Base-by-base conservation (phyloP, 2,797 vertebrate species). In the Anguilla obscura region DNA sequence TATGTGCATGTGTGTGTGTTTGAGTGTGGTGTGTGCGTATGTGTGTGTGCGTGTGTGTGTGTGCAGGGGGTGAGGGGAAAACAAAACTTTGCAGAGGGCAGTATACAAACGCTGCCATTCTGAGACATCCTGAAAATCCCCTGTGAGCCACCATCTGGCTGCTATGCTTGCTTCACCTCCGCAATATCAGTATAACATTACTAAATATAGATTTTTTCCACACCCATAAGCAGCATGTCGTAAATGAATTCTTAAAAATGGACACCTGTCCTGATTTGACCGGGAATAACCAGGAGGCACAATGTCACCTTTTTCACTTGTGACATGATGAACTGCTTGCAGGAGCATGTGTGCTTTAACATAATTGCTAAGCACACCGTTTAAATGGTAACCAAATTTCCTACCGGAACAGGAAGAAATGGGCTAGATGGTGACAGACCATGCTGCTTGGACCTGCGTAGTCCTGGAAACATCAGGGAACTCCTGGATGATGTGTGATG, bases 21-120 rank as follows among this genome's bases (percentile, higher is more conserved):
- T 45, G 40, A 45, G 40, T 45, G 40, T 45, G 40, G 40, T 45
- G 40, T 45, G 40, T 45, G 40, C 40, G 40, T 45, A 5, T 16
- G 54, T 56, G 54, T 56, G 54, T 56, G 40, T 45, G 30, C 50
- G n/a, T 71, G 48, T 30, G 69, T 12, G 27, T 18, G 86, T 36
- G 58, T 21, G 52, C 69, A 71, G 69, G n/a, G 27, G 69, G n/a
- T 2, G 69, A 71, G 91, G 92, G 50, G 63, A 88, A 82, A 91
- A 45, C 40, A 91, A 87, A 92, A 92, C 93, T 94, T 93, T 92
- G 93, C 91, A 91, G 90, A 94, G 92, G 93, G 92, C 93, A 93
- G 94, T 95, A 95, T 96, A 94, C 95, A 95, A 94, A 95, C 93
- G 95, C 93, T 95, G 94, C 94, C 94, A 92, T 94, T 91, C 89